Conservation (phyloP, 2,113 vertebrate genomes). For the Tupaia chinensis region DNA sequence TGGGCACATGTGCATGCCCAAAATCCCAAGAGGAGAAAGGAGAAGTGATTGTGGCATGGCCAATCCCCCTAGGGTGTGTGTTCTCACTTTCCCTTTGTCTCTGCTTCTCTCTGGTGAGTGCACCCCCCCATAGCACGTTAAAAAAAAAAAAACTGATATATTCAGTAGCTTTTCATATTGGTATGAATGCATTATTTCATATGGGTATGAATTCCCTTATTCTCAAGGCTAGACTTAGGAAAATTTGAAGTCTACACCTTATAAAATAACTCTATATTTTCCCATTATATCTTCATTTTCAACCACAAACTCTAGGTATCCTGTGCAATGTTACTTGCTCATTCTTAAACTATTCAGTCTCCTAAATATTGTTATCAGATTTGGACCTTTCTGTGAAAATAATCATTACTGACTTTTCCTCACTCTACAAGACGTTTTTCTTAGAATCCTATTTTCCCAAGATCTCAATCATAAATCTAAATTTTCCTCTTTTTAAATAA, state of each 20-base stretch:
- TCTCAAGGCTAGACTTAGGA: not conserved
- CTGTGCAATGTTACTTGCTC: not conserved
- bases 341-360: not conserved
- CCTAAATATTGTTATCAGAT: not conserved
- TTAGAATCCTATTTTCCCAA: not conserved
- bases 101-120: no score
- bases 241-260: not conserved
- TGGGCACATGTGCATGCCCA: no score
- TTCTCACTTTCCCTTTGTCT: no score
- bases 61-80: no score
- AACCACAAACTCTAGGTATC: not conserved
- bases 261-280: not conserved
- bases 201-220: not conserved
- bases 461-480: not conserved
- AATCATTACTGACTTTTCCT: not conserved
- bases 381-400: not conserved
- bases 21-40: no score
- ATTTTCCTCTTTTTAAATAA: not conserved
- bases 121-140: no score
- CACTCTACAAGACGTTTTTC: not conserved
- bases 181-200: not conserved
- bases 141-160: not conserved
- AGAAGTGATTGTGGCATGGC: no score
- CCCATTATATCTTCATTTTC: not conserved
- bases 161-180: not conserved